A percentile compares a stretch with the other conserved stretches of the same genome.
Conservation (phyloP, 2,113 vertebrate genomes). For the Malurus cyaneus region DNA sequence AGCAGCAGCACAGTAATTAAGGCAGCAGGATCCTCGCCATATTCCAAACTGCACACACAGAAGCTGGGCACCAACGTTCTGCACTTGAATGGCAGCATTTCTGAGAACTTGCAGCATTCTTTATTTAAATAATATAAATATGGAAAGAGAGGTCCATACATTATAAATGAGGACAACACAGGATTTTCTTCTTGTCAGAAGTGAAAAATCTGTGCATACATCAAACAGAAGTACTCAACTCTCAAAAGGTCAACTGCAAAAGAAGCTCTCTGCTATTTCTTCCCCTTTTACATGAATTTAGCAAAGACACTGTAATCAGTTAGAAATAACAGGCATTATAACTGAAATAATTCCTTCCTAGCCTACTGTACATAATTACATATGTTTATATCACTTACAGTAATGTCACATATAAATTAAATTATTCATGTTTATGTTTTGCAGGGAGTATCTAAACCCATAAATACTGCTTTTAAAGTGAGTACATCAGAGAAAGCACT, state of each 20-base stretch:
- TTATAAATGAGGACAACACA: background rate
- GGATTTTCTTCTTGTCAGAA: background rate
- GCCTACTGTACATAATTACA: background rate
- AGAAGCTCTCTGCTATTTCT: background rate
- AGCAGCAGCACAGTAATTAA: background rate
- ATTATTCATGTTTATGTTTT: slow-evolving; percentile 13
- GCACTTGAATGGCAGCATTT: background rate
- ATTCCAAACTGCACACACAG: background rate
- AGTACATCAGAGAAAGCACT: background rate
- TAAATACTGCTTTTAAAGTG: background rate
- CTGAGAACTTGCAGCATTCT: background rate
- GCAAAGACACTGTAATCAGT: background rate
- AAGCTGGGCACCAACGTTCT: background rate
- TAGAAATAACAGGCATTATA: background rate
- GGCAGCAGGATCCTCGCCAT: background rate
- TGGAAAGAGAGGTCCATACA: background rate
- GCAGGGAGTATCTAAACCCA: background rate
- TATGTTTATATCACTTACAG: background rate
- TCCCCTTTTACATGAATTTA: background rate
- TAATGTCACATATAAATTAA: background rate
- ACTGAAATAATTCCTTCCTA: background rate
- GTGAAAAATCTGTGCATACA: background rate
- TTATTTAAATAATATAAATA: background rate
- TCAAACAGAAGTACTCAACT: background rate
- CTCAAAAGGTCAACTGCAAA: background rate